Evolutionary conservation across 1,140 invertebrate species (phyloP).

Genomic region (Drosophila mauritiana): DNA sequence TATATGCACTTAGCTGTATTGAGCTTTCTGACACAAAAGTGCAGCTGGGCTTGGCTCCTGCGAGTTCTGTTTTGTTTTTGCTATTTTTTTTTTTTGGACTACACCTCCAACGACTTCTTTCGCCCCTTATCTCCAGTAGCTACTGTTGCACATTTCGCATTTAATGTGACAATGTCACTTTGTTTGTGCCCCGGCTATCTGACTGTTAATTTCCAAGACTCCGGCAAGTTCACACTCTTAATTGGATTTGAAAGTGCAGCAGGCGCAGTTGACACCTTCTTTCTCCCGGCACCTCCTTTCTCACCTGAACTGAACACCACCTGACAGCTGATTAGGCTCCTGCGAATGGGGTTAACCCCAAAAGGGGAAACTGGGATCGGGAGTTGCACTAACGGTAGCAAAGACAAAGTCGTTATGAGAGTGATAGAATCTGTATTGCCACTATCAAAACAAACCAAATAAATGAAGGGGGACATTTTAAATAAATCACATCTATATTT

Average conservation of each 20-base stretch:
- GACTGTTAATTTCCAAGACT: conserved; percentile 69
- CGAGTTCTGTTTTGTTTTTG: conserved; percentile 17
- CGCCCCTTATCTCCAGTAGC: conserved; percentile 42
- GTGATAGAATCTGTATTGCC: not conserved
- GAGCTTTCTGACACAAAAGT: conserved; percentile 70
- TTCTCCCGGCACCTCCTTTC: not conserved
- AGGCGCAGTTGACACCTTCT: conserved; percentile 44
- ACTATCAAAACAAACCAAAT: conserved; percentile 4
- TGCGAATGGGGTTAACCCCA: conserved; percentile 67
- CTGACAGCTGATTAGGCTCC: conserved; percentile 69
- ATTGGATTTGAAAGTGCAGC: conserved; percentile 79
- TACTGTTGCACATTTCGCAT: conserved; percentile 77
- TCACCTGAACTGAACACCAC: conserved; percentile 46
- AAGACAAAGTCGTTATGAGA: not conserved
- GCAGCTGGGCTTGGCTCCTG: conserved; percentile 74
- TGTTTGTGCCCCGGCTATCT: conserved; percentile 62
- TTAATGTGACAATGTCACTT: conserved; percentile 78
- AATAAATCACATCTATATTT: too few species aligned
- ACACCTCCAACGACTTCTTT: conserved; percentile 27
- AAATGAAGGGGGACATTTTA: not conserved
- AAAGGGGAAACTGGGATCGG: conserved; percentile 25
- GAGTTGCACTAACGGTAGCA: not conserved
- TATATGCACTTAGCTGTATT: conserved; percentile 29
- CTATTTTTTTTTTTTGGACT: not conserved
- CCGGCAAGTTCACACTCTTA: conserved; percentile 78